Percentiles rank a stretch among this genome's conserved stretches.
Conservation (phyloP, 2,113 vertebrate genomes). For the Pseudorasbora parva region DNA sequence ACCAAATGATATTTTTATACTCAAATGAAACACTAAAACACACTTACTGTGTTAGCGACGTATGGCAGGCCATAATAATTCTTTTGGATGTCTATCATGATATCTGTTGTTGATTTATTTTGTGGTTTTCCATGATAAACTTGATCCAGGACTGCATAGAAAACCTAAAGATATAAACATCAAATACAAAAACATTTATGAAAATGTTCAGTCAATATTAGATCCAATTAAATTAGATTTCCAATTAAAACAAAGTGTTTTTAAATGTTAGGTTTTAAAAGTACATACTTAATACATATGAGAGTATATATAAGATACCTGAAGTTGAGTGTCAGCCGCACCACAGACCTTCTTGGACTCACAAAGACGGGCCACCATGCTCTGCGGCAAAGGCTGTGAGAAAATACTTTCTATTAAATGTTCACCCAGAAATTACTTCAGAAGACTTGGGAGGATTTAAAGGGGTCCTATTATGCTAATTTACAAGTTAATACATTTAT, state of each 20-base stretch:
- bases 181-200: neutral
- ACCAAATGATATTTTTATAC: neutral
- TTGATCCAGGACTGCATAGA: conserved; percentile 94
- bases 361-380: conserved; percentile 92
- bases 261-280: neutral
- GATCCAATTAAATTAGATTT: too few relatives aligned
- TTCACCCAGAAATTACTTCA: neutral
- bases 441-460: neutral
- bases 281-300: neutral
- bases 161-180: conserved; percentile 83
- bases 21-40: neutral
- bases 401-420: neutral
- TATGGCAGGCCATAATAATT: conserved; percentile 90
- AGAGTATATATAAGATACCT: conserved; percentile 86
- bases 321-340: conserved; percentile 93
- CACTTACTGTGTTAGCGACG: conserved; percentile 85
- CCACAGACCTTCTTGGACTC: conserved; percentile 97
- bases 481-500: too few relatives aligned
- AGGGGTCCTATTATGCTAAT: too few relatives aligned
- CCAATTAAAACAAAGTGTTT: too few relatives aligned
- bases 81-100: conserved; percentile 90
- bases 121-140: conserved; percentile 91
- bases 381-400: conserved; percentile 85
- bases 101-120: conserved; percentile 86
- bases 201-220: neutral